phyloP scores from a whole-genome alignment of 2,888 invertebrate genomes.

The Tortrix viridana region DNA sequence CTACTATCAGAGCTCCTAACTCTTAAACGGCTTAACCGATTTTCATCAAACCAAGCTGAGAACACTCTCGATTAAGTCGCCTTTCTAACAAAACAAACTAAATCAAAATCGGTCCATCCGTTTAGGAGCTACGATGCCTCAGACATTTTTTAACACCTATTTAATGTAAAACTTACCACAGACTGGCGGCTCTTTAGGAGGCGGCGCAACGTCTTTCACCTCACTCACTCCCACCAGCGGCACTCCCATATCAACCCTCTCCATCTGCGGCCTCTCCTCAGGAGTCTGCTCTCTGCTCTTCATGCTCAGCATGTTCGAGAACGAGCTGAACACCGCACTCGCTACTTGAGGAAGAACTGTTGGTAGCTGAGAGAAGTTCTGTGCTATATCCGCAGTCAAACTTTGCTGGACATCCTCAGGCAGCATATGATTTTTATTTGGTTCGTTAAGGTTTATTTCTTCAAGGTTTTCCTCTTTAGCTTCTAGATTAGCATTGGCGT shows the following conservation, averaged over 20 bases:
- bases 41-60: too few species aligned
- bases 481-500: slow-evolving; percentile 78
- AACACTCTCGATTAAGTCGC: too few species aligned
- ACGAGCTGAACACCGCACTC: slow-evolving; percentile 86
- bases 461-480: slow-evolving; percentile 70
- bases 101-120: too few species aligned
- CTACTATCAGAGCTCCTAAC: too few species aligned
- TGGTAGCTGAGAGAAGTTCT: slow-evolving; percentile 83
- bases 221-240: slow-evolving; percentile 51
- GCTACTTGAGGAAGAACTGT: slow-evolving; percentile 85
- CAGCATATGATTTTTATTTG: slow-evolving; percentile 47
- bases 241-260: slow-evolving; percentile 45
- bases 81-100: too few species aligned
- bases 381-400: slow-evolving; percentile 77
- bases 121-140: too few species aligned
- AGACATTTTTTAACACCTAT: too few species aligned
- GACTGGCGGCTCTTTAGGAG: slow-evolving; percentile 66
- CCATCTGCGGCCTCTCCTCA: slow-evolving; percentile 52
- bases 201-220: slow-evolving; percentile 60
- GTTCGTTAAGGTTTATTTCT: slow-evolving; percentile 72
- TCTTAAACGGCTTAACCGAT: too few species aligned
- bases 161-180: slow-evolving; percentile 57
- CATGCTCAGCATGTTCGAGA: slow-evolving; percentile 79
- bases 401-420: slow-evolving; percentile 60
- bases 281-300: slow-evolving; percentile 70